Evolutionary conservation across 2,888 invertebrate species (phyloP).

Genomic region (Eugnorisma glareosa): DNA sequence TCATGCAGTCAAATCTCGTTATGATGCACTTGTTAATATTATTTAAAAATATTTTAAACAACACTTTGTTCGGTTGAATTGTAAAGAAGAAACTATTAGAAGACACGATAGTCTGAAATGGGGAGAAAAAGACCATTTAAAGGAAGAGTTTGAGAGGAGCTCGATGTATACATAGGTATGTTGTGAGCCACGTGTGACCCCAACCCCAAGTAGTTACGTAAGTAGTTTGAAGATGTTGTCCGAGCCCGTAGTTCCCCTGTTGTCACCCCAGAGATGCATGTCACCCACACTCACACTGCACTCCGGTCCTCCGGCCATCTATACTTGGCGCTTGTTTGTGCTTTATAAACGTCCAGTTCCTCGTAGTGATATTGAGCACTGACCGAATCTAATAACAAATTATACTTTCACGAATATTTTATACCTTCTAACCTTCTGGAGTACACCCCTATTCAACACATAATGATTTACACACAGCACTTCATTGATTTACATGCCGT

Average conservation of each 20-base stretch:
- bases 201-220: conserved; percentile 76
- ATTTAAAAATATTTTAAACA: conserved; percentile 36
- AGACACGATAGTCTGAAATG: conserved; percentile 66
- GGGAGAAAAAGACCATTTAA: conserved; percentile 86
- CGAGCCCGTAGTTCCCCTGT: conserved; percentile 79
- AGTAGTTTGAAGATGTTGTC: conserved; percentile 85
- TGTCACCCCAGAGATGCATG: conserved; percentile 77
- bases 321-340: conserved; percentile 66
- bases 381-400: conserved; percentile 33
- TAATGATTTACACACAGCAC: conserved; percentile 61
- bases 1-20: conserved; percentile 93
- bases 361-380: conserved; percentile 55
- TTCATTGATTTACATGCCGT: conserved; percentile 55
- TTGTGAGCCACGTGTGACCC: conserved; percentile 66
- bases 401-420: conserved; percentile 49
- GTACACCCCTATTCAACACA: conserved; percentile 55
- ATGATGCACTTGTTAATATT: conserved; percentile 86
- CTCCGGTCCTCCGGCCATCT: conserved; percentile 62
- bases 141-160: conserved; percentile 60
- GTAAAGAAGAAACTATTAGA: conserved; percentile 44
- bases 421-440: conserved; percentile 37
- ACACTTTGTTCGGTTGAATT: conserved; percentile 30
- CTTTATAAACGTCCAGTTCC: conserved; percentile 59
- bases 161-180: conserved; percentile 71
- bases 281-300: conserved; percentile 74